These are phyloP conservation scores for Colaptes auratus DNA, from an alignment of 2,113 vertebrate genomes.

Conservation along the genomic window DNA sequence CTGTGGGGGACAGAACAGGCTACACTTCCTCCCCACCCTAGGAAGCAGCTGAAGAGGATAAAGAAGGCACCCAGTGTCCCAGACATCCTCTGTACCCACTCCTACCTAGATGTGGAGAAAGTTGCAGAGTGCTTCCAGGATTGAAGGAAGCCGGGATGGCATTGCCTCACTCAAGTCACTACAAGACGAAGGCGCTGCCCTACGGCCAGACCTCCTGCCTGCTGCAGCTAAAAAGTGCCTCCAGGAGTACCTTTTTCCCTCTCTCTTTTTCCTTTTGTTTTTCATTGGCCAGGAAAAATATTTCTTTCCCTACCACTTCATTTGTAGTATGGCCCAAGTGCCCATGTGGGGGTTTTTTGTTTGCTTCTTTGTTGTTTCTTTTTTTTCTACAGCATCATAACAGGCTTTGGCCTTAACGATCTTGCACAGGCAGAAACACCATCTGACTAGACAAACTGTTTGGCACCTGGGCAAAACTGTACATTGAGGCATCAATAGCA, in stretches of 20 bases:
- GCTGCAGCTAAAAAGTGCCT: no score
- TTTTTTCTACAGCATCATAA: constrained; percentile 82
- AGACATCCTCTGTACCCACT: background rate
- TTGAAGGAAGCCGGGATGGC: no score
- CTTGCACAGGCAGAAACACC: constrained; percentile 86
- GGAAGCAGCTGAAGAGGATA: background rate
- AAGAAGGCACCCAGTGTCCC: background rate
- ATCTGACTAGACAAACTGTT: constrained; percentile 78
- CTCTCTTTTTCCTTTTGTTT: constrained; percentile 52
- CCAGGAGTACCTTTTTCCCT: no score
- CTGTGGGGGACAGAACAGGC: background rate
- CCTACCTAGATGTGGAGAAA: background rate
- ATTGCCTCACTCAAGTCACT: no score
- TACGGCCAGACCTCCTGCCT: no score
- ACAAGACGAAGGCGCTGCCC: no score
- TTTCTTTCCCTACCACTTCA: constrained; percentile 94
- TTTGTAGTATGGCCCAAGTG: constrained; percentile 87
- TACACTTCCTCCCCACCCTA: background rate
- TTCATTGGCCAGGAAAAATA: constrained; percentile 83
- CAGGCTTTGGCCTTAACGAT: constrained; percentile 41
- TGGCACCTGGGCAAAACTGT: constrained; percentile 82
- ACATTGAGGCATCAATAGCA: constrained; percentile 80
- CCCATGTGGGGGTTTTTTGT: constrained; percentile 55
- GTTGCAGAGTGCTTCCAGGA: background rate
- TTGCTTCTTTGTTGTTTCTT: constrained; percentile 68